These are phyloP conservation scores for Setophaga kirtlandii DNA, from an alignment of 2,113 vertebrate species.

Conservation along the genomic window DNA sequence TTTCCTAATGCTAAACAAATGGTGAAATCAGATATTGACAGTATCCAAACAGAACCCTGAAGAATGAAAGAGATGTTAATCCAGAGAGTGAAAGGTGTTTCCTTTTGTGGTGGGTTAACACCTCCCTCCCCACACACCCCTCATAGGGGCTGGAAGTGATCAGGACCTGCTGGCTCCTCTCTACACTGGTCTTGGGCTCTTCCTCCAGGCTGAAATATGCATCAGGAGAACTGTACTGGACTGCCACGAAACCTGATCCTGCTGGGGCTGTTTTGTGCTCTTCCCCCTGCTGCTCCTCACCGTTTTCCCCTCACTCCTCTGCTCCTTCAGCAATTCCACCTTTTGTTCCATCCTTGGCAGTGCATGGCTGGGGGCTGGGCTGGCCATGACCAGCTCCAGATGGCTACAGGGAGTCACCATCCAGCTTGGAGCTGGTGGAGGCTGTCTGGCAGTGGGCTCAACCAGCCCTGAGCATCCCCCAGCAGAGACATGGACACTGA, in stretches of 20 bases:
- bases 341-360: not conserved
- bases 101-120: not conserved
- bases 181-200: not conserved
- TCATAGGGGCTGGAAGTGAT: not conserved
- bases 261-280: not conserved
- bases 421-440: not conserved
- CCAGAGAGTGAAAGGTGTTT: not conserved
- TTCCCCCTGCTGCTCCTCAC: not conserved
- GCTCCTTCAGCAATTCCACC: not conserved
- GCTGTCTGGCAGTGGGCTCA: not conserved
- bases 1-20: not conserved
- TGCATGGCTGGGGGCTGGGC: not conserved
- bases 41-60: not conserved
- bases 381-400: not conserved
- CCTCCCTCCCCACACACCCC: too few species aligned
- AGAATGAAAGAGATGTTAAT: not conserved
- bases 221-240: not conserved
- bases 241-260: rapidly evolving
- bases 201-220: not conserved
- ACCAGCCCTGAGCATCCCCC: not conserved
- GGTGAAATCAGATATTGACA: not conserved
- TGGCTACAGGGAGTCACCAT: not conserved
- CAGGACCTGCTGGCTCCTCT: not conserved
- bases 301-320: not conserved
- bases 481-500: not conserved